Base-by-base conservation (phyloP, 2,113 vertebrate species). In the Trogon surrucura region DNA sequence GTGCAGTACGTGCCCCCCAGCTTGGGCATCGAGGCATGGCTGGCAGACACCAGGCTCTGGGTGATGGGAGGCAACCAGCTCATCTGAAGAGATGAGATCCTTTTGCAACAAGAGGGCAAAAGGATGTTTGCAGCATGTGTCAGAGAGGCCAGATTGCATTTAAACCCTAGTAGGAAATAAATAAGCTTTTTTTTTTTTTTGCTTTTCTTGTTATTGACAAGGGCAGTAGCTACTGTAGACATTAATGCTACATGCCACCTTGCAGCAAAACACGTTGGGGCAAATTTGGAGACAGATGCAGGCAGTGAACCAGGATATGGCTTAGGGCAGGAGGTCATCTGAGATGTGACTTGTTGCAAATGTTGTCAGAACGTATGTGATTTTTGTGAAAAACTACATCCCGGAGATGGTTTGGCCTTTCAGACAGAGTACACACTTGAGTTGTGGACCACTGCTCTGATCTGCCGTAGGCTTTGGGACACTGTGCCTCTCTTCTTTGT, bases 81-180 rank as follows among this genome's bases (percentile, higher is more conserved):
- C 2, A 0, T 53, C 21, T 41, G n/a, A 53, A 74, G 45, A 41
- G 45, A 32, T 0, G 2, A 27, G 36, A 47, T 19, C 16, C 26
- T 38, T 48, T 21, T 51, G 57, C 51, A 51, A 23, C 19, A 27
- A 8, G 53, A 45, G 53, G 32, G 20, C 16, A 34, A 71, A 70
- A 80, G 27, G 36, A 27, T 61, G 34, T 38, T 34, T 32, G 13
- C n/a, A n/a, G 27, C 67, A 66, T 54, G 30, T 70, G 23, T 54
- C 34, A 87, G 67, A 17, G 30, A 56, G 25, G 20, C 51, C 51
- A 47, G 51, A 45, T 60, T 90, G 16, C 32, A 13, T 66, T 53
- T 62, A 77, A 91, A 74, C 11, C 47, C 27, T 32, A 56, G 57
- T 14, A 66, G 70, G 38, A 75, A 48, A 64, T 34, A 69, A 26